These are phyloP conservation scores for Chroicocephalus ridibundus DNA, from an alignment of 2,113 vertebrate species.

Conservation along the genomic window DNA sequence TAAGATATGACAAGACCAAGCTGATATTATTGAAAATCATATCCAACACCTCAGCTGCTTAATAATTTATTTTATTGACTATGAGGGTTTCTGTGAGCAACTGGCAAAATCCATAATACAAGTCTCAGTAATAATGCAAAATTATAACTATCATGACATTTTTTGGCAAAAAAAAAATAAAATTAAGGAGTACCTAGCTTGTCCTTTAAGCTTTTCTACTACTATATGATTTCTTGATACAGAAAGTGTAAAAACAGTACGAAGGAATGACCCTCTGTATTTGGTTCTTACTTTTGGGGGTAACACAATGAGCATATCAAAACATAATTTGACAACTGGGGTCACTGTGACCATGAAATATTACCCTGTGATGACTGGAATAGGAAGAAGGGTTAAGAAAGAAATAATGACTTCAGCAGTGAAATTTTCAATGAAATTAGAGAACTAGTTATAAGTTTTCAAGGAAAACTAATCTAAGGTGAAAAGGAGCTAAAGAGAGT, in stretches of 20 bases:
- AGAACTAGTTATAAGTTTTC: neutral
- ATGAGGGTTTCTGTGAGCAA: neutral
- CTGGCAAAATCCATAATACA: neutral
- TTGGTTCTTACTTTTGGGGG: neutral
- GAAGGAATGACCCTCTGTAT: neutral
- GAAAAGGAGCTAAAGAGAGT: neutral
- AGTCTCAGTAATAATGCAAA: neutral
- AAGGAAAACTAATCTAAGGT: neutral
- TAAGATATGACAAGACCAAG: neutral
- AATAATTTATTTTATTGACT: neutral
- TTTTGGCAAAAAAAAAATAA: rapidly evolving
- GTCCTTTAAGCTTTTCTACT: neutral
- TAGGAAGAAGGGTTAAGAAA: neutral
- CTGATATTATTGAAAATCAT: neutral
- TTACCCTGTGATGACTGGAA: neutral
- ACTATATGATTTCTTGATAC: neutral
- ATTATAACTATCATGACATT: neutral
- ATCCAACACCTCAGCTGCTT: neutral
- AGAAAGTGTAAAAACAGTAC: neutral
- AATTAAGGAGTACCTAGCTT: neutral
- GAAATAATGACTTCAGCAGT: neutral
- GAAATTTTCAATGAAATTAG: neutral
- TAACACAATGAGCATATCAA: neutral
- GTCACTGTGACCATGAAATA: neutral
- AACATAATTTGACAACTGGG: neutral